Evolutionary conservation across 2,797 vertebrate species (phyloP), one percentile per base, ranked within the genome.

Genomic region (Emys orbicularis): DNA sequence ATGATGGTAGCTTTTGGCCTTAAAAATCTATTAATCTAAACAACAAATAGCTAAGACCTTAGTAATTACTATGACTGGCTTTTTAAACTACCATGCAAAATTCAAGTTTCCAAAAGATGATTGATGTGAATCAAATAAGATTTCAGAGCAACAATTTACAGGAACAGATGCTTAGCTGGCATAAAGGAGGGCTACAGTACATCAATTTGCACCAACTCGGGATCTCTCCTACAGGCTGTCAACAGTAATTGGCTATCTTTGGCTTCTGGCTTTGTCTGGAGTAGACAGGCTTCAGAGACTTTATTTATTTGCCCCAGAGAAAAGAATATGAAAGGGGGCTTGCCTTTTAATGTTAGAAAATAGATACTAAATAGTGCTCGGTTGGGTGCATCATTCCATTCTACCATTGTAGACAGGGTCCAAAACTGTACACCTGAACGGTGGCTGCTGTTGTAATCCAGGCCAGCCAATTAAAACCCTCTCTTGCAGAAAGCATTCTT

Each of bases 81-180:
- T 83, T 83, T 52, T 12, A 44, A 44, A 37, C 3, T 88, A 6
- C 80, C 82, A 34, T 19, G 27, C 25, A 90, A 82, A 91, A 29
- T 41, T 88, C 18, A 31, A 4, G 4, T 76, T 82, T 83, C 72
- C 7, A 8, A 16, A 82, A 82, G 44, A 15, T 88, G 1, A 41
- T 53, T 88, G 29, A 5, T 47, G 2, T 27, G 5, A 84, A 37
- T 76, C 52, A 44, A 49, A 47, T 74, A 79, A 81, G 44, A 59
- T 25, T 83, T 34, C 2, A 53, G 86, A 34, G n/a, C 41, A 13
- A 81, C 65, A 82, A 53, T 83, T 84, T 6, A 49, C 21, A 2
- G 4, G 34, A 15, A 81, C 11, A 2, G 3, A 2, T n/a, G 3
- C 41, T 88, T 0, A 0, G 47, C 49, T 82, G 12, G 47, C n/a